Conservation (phyloP, 2,797 vertebrate genomes). For the Microhierax caerulescens region DNA sequence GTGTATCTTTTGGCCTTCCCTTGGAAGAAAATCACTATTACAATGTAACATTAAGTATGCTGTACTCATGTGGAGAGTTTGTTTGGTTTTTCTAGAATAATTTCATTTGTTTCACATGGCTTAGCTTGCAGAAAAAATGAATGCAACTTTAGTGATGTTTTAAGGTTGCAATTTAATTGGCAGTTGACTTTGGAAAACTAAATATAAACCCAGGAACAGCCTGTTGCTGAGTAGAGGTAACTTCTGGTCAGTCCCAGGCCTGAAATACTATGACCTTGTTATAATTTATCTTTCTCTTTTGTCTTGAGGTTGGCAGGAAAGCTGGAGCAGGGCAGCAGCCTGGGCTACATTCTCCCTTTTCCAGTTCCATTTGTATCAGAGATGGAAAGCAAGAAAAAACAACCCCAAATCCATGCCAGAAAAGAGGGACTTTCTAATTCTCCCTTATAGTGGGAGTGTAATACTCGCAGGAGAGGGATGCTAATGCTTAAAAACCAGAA, state of each 20-base stretch:
- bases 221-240: background rate
- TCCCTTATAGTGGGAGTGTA: accelerated
- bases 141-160: conserved; percentile 29
- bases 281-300: background rate
- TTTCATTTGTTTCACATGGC: conserved; percentile 20
- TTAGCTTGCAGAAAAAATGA: conserved; percentile 22
- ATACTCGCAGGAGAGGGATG: background rate
- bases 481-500: background rate
- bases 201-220: conserved; percentile 49
- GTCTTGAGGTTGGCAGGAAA: background rate
- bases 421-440: background rate
- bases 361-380: background rate
- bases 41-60: background rate
- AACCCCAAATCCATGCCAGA: background rate
- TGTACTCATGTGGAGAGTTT: background rate
- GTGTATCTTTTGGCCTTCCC: background rate
- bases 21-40: background rate
- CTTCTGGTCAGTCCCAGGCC: background rate
- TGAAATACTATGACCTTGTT: background rate
- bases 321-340: background rate
- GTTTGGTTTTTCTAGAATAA: conserved; percentile 15
- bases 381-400: background rate
- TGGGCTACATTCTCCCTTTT: background rate
- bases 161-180: conserved; percentile 49
- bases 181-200: conserved; percentile 29